These are phyloP conservation scores for Cladorhizidae sp. DNA, from an alignment of 37 sponge, comb jelly and placozoan genomes.

Conservation along the genomic window DNA sequence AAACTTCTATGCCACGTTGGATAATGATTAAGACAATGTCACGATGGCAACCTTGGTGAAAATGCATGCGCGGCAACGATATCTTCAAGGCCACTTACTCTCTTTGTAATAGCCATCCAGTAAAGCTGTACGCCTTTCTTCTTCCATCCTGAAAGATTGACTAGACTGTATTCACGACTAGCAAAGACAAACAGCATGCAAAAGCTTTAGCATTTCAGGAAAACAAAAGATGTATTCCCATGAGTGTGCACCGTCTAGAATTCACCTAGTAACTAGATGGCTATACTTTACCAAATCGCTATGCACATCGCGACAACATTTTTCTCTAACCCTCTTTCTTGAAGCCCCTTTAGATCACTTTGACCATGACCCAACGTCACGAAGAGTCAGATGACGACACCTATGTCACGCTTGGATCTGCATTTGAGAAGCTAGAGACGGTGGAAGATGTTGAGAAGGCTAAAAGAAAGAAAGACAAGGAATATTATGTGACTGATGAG, in stretches of 20 bases:
- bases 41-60: no score
- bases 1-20: no score
- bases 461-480: constrained; percentile 55
- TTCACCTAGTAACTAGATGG: background rate
- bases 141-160: constrained; percentile 33
- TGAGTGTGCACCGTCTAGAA: background rate
- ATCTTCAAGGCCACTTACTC: constrained; percentile 5
- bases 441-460: constrained; percentile 63
- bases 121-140: constrained; percentile 8
- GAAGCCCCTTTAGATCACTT: background rate
- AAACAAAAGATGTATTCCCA: background rate
- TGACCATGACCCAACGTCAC: constrained; percentile 34
- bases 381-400: constrained; percentile 63
- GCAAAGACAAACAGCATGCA: no score
- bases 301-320: no score
- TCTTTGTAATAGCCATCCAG: constrained; percentile 37
- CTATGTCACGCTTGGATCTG: constrained; percentile 76
- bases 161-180: no score
- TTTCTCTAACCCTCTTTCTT: no score
- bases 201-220: no score
- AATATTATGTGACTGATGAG: constrained; percentile 76
- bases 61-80: background rate
- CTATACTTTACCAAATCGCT: no score
- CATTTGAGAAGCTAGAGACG: constrained; percentile 78
- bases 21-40: no score